Evolutionary conservation across 2,113 vertebrate genomes (phyloP), one percentile per base, ranked within the genome.

Genomic region (Cryptotis parvus): DNA sequence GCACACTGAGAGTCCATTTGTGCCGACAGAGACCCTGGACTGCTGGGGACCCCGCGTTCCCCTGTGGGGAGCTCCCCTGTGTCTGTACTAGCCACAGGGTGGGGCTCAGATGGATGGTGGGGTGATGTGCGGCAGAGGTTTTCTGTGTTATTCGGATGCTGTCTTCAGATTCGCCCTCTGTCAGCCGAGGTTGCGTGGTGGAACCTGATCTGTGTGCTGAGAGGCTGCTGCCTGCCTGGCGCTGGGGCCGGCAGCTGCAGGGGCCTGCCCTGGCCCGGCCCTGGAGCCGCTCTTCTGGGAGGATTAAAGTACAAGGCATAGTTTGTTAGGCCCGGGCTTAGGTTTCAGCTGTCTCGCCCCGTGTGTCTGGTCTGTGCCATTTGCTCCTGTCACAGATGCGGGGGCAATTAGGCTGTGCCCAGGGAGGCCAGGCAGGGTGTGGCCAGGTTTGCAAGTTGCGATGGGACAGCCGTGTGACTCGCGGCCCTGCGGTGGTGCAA

Each of bases 211-310:
- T 52, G 68, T 52, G 68, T 58, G 83, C 89, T 82, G 63, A 69
- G 18, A 92, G 81, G 45, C 45, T 79, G n/a, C n/a, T n/a, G n/a
- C n/a, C n/a, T n/a, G n/a, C n/a, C n/a, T n/a, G n/a, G n/a, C n/a
- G n/a, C n/a, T n/a, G n/a, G n/a, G n/a, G n/a, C 4, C 1, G 94
- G 79, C 98, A 98, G 98, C 98, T 98, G 98, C 58, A n/a, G 87
- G 52, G 68, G 70, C 83, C 70, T 95, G 87, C 91, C 79, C 95
- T 66, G 77, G 88, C 94, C 87, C 73, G 58, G 75, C 29, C 96
- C 91, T 33, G 12, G n/a, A n/a, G 92, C 85, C 91, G 75, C 95
- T 90, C 94, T 96, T 97, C 95, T 95, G 24, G 45, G 45, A 35
- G 96, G 96, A 97, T 98, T 97, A 97, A 96, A 97, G 93, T 77